A percentile compares a stretch with the other conserved stretches of the same genome.
Evolutionary conservation across 2,797 vertebrate genomes (phyloP).

Genomic region (Jordanella pulchra): DNA sequence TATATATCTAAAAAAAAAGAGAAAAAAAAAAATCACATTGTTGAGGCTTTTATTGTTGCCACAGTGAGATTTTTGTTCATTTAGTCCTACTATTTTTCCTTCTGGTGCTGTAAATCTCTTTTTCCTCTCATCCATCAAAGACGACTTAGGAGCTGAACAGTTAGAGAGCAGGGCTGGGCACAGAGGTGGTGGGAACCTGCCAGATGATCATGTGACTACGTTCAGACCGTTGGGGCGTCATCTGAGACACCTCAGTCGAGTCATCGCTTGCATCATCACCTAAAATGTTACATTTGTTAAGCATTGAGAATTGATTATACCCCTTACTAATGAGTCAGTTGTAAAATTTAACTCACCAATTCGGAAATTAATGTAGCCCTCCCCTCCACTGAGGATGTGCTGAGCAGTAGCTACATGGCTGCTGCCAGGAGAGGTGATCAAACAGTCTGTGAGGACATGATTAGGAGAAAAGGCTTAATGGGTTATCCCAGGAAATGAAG

Average conservation of each 20-base stretch:
- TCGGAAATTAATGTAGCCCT: slow-evolving; percentile 87
- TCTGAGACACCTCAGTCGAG: slow-evolving; percentile 64
- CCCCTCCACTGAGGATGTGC: slow-evolving; percentile 86
- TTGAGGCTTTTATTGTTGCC: slow-evolving; percentile 27
- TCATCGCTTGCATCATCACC: slow-evolving; percentile 83
- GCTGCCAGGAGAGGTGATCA: slow-evolving; percentile 64
- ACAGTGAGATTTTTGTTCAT: slow-evolving; percentile 11
- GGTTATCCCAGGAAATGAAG: not conserved
- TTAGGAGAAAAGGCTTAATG: not conserved
- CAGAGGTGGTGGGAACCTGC: slow-evolving; percentile 70
- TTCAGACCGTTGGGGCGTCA: slow-evolving; percentile 78
- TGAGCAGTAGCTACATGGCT: slow-evolving; percentile 65
- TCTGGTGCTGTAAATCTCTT: slow-evolving; percentile 16
- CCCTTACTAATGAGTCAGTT: not conserved
- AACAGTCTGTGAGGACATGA: slow-evolving; percentile 69
- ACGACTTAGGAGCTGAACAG: not conserved
- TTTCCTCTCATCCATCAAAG: slow-evolving; percentile 10
- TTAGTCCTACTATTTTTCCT: slow-evolving; percentile 17
- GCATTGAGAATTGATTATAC: not conserved
- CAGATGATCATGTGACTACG: slow-evolving; percentile 89
- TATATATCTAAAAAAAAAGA: too few species aligned
- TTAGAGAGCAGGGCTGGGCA: slow-evolving; percentile 77
- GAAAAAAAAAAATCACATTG: slow-evolving; percentile 1
- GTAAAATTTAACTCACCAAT: slow-evolving; percentile 77
- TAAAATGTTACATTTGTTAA: slow-evolving; percentile 43